Percentiles rank a stretch among this genome's conserved stretches.
phyloP scores from a whole-genome alignment of 2,888 invertebrate genomes.

The Panopea generosa region DNA sequence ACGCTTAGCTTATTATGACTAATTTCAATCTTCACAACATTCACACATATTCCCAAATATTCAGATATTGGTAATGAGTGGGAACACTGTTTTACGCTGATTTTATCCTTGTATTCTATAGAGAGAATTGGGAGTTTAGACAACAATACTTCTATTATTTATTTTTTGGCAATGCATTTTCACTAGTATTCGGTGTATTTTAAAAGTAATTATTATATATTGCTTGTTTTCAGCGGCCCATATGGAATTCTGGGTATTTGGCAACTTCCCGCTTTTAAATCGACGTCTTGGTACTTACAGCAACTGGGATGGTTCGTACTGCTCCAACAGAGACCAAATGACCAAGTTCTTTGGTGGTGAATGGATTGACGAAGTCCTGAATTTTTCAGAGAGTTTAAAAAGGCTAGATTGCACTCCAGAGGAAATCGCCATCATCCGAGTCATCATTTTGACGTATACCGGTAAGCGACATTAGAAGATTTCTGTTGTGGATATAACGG shows the following conservation, averaged over 20 bases:
- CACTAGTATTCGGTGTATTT: too few relatives aligned
- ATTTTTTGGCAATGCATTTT: too few relatives aligned
- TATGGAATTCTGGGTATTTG: constrained; percentile 61
- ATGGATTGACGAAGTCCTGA: constrained; percentile 19
- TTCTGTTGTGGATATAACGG: too few relatives aligned
- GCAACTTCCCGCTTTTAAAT: constrained; percentile 42
- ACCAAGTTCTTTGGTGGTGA: constrained; percentile 44
- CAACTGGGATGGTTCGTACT: constrained; percentile 20
- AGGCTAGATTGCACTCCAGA: constrained; percentile 58
- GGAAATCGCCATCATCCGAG: constrained; percentile 63
- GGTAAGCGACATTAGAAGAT: constrained; percentile 38
- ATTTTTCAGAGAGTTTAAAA: constrained; percentile 47
- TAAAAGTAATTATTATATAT: too few relatives aligned
- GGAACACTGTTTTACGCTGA: too few relatives aligned
- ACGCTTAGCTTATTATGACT: too few relatives aligned
- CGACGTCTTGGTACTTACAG: constrained; percentile 39
- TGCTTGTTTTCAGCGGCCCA: constrained; percentile 52
- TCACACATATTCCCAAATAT: too few relatives aligned
- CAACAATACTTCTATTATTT: too few relatives aligned
- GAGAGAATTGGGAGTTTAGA: too few relatives aligned
- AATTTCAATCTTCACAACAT: too few relatives aligned
- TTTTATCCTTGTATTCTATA: too few relatives aligned
- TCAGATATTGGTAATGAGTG: too few relatives aligned
- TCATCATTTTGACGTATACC: constrained; percentile 61
- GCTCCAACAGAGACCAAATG: constrained; percentile 26